Percentiles rank a stretch among this genome's conserved stretches.
Conservation (phyloP, 2,113 vertebrate species). For the Oostethus manadensis region DNA sequence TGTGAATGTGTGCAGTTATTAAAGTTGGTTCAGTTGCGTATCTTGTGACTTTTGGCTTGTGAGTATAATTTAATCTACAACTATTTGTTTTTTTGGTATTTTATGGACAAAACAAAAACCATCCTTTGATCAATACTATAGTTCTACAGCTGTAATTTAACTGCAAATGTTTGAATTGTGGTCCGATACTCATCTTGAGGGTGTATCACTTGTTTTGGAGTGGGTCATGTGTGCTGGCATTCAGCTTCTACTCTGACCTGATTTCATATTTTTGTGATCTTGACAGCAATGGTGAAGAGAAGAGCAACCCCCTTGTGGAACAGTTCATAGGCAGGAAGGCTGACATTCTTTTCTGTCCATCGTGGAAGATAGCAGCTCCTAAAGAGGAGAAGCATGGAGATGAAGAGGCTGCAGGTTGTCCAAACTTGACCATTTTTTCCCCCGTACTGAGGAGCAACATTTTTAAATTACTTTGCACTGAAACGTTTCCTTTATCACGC, state of each 20-base stretch:
- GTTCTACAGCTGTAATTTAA: too few species aligned
- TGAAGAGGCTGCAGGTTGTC: conserved; percentile 80
- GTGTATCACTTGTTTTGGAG: background rate
- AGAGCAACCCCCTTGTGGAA: conserved; percentile 77
- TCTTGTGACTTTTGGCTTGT: too few species aligned
- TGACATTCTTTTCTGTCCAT: conserved; percentile 85
- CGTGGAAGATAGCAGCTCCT: conserved; percentile 78
- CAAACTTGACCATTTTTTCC: background rate
- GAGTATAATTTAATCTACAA: too few species aligned
- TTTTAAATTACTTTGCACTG: background rate
- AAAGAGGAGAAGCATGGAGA: conserved; percentile 62
- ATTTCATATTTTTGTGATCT: background rate
- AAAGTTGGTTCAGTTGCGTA: too few species aligned
- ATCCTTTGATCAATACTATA: too few species aligned
- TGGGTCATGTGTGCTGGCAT: background rate
- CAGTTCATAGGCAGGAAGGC: conserved; percentile 94
- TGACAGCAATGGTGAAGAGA: conserved; percentile 67
- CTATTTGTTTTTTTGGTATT: too few species aligned
- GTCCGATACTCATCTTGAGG: background rate
- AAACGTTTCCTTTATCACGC: too few species aligned
- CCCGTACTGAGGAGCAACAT: too few species aligned
- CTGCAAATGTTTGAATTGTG: too few species aligned
- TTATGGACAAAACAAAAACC: too few species aligned
- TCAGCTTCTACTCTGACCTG: background rate
- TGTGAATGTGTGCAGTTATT: too few species aligned